Conservation (phyloP, 2,888 invertebrate species). For the Pyrgus malvae region DNA sequence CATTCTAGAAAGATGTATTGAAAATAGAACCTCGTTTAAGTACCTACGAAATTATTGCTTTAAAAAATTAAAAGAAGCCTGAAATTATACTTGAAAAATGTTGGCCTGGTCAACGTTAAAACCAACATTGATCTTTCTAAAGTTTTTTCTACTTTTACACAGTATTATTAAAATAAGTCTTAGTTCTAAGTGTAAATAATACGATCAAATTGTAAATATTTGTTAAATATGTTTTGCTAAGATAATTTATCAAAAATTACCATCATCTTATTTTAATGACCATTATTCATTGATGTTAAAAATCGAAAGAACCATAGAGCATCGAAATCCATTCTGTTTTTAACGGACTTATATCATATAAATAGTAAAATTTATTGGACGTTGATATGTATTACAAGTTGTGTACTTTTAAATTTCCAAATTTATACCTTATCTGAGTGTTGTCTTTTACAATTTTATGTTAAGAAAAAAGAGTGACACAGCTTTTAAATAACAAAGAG, state of each 20-base stretch:
- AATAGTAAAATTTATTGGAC: no score
- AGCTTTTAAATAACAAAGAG: conserved; percentile 8
- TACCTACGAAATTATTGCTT: not conserved
- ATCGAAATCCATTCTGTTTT: not conserved
- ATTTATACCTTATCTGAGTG: not conserved
- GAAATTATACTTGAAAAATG: no score
- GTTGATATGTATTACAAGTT: not conserved
- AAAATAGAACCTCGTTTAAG: not conserved
- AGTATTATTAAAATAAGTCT: conserved; percentile 57
- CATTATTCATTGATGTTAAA: no score
- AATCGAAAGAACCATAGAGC: not conserved
- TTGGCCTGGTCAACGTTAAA: not conserved
- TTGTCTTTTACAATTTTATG: conserved; percentile 9
- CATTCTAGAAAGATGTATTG: not conserved
- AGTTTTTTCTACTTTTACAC: conserved; percentile 64
- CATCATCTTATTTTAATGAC: no score
- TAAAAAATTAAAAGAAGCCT: no score
- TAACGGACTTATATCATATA: no score
- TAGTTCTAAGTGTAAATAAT: conserved; percentile 32
- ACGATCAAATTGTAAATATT: not conserved
- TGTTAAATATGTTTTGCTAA: not conserved
- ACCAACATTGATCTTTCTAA: no score
- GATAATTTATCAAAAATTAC: not conserved
- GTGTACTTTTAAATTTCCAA: not conserved
- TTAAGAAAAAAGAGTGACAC: not conserved